Evolutionary conservation across 2,888 invertebrate species (phyloP).

Genomic region (Drosophila tripunctata): DNA sequence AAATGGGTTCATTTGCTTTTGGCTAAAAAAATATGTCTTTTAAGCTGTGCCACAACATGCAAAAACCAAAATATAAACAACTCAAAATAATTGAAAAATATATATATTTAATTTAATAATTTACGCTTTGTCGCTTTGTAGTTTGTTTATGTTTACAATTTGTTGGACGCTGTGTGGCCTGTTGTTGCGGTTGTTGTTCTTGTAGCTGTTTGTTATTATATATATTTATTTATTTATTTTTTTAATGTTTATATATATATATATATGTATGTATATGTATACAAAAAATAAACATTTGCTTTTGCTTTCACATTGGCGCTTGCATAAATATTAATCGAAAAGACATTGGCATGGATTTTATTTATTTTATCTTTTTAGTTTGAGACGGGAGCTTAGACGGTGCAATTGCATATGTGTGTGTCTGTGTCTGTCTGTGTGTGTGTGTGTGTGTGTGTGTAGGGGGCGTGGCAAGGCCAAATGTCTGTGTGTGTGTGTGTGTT

Average conservation of each 20-base stretch:
- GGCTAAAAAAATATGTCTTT: conserved; percentile 18
- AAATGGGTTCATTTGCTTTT: conserved; percentile 9
- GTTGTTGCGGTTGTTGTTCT: conserved; percentile 21
- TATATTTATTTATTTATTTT: conserved; percentile 23
- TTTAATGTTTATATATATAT: conserved; percentile 53
- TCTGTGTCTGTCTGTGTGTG: conserved; percentile 5
- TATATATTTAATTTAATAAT: conserved; percentile 4
- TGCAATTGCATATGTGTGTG: conserved; percentile 53
- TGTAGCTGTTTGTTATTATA: conserved; percentile 13
- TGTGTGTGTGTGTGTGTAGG: conserved; percentile 3
- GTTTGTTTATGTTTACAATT: conserved; percentile 16
- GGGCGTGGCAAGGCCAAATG: conserved; percentile 27
- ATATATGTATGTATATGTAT: conserved; percentile 62
- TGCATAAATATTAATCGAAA: conserved; percentile 72
- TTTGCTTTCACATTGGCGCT: conserved; percentile 74
- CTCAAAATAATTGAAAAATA: background rate
- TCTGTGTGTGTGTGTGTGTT: conserved; percentile 22
- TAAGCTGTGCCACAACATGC: conserved; percentile 17
- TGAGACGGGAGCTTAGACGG: conserved; percentile 71
- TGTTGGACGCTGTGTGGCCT: conserved; percentile 47
- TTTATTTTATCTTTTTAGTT: conserved; percentile 24
- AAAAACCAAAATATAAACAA: background rate
- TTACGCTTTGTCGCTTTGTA: background rate
- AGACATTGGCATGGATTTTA: conserved; percentile 58
- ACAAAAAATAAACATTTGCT: conserved; percentile 73